Conservation (phyloP, 2,888 invertebrate species). For the Bellardia pandia region DNA sequence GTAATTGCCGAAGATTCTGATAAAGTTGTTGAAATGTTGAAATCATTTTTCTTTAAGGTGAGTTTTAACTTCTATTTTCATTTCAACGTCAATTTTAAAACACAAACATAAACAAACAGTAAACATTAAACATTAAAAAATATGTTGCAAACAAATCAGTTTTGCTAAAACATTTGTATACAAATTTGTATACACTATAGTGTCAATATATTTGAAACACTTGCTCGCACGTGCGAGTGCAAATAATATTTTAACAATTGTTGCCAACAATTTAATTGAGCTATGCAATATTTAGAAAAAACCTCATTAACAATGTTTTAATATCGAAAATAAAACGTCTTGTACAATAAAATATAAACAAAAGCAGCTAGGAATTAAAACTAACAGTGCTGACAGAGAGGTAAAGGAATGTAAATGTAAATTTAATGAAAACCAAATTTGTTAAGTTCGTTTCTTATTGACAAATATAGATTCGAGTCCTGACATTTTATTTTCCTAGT, state of each 20-base stretch:
- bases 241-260: not conserved
- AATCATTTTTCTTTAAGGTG: slow-evolving; percentile 86
- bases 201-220: slow-evolving; percentile 22
- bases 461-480: too few species aligned
- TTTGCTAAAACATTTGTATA: not conserved
- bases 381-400: not conserved
- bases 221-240: not conserved
- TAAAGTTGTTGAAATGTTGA: slow-evolving; percentile 86
- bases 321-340: slow-evolving; percentile 24
- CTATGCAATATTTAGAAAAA: not conserved
- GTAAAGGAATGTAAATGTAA: slow-evolving; percentile 22
- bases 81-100: not conserved
- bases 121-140: not conserved
- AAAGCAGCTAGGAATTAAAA: slow-evolving; percentile 13
- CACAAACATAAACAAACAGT: not conserved
- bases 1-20: slow-evolving; percentile 85
- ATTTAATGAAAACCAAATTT: not conserved
- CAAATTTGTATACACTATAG: too few species aligned
- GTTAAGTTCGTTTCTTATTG: too few species aligned
- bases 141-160: not conserved
- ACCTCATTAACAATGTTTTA: slow-evolving; percentile 31
- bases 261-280: slow-evolving; percentile 26
- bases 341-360: slow-evolving; percentile 49
- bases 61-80: slow-evolving; percentile 41
- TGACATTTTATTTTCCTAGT: too few species aligned